A percentile compares a stretch with the other conserved stretches of the same genome.
Evolutionary conservation across 2,113 vertebrate genomes (phyloP).

Genomic region (Salvelinus namaycush): DNA sequence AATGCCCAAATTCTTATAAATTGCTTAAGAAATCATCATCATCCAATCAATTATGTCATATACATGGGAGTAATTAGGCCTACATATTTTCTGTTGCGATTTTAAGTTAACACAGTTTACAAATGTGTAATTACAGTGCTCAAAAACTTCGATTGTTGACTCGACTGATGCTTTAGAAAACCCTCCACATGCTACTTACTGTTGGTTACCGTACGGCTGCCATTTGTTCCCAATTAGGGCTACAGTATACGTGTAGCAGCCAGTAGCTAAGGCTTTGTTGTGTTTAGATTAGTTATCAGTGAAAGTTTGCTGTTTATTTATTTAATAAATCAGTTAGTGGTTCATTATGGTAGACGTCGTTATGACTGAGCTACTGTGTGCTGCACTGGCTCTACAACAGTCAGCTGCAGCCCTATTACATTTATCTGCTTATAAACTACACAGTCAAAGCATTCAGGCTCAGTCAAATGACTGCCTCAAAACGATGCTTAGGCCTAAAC

Average conservation of each 20-base stretch:
- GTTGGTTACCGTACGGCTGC: not conserved
- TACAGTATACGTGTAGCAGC: constrained; percentile 28
- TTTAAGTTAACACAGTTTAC: too few relatives aligned
- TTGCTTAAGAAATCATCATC: too few relatives aligned
- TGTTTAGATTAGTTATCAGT: constrained; percentile 44
- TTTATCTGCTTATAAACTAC: constrained; percentile 18
- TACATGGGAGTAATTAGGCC: too few relatives aligned
- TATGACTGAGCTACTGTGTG: constrained; percentile 31
- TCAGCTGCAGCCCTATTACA: not conserved
- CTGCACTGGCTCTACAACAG: not conserved
- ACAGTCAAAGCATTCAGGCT: constrained; percentile 12
- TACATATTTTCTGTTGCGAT: too few relatives aligned
- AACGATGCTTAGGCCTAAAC: not conserved
- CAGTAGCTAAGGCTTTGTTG: constrained; percentile 28
- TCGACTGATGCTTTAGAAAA: not conserved
- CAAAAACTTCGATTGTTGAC: too few relatives aligned
- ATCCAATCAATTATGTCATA: too few relatives aligned
- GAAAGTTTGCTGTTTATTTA: constrained; percentile 37
- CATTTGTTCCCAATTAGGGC: constrained; percentile 61
- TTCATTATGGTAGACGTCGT: constrained; percentile 17
- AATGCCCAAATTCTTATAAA: too few relatives aligned
- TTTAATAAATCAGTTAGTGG: constrained; percentile 40
- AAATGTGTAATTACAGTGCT: too few relatives aligned
- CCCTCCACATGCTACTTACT: not conserved
- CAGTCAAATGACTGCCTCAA: constrained; percentile 1